Evolutionary conservation across 2,113 vertebrate species (phyloP).

Genomic region (Corythaixoides concolor): DNA sequence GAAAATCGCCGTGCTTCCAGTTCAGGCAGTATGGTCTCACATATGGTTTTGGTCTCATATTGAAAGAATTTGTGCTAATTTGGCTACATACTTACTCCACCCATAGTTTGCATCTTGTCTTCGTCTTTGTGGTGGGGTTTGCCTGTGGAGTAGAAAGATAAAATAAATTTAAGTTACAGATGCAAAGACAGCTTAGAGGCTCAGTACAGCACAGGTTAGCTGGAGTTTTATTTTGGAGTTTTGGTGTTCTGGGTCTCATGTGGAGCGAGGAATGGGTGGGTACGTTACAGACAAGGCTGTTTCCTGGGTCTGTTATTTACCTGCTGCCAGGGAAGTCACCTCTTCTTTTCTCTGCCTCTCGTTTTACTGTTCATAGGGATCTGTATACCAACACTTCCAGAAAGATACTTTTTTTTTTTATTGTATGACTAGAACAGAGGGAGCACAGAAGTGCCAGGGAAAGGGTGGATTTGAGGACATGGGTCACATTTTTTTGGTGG

Average conservation of each 20-base stretch:
- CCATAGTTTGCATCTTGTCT: neutral
- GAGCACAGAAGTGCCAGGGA: neutral
- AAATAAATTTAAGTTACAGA: neutral
- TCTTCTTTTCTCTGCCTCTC: neutral
- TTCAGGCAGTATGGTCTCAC: slow-evolving; percentile 10
- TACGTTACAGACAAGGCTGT: neutral
- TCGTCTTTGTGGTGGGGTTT: neutral
- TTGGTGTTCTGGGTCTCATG: neutral
- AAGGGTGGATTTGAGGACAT: neutral
- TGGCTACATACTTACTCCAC: neutral
- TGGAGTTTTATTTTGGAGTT: neutral
- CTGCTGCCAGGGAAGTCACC: neutral
- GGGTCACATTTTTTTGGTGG: neutral
- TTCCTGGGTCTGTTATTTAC: neutral
- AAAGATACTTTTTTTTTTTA: too few relatives aligned
- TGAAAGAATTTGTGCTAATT: slow-evolving; percentile 19
- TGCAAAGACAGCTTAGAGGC: neutral
- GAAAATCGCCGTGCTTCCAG: neutral
- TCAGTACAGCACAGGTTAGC: neutral
- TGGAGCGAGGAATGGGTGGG: neutral
- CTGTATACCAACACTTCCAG: neutral
- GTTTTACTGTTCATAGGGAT: neutral
- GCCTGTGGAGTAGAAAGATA: neutral
- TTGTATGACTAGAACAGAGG: neutral
- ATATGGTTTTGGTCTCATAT: slow-evolving; percentile 16